A percentile compares a stretch with the other conserved stretches of the same genome.
Conservation (phyloP, 2,113 vertebrate genomes). For the Silurus asotus region DNA sequence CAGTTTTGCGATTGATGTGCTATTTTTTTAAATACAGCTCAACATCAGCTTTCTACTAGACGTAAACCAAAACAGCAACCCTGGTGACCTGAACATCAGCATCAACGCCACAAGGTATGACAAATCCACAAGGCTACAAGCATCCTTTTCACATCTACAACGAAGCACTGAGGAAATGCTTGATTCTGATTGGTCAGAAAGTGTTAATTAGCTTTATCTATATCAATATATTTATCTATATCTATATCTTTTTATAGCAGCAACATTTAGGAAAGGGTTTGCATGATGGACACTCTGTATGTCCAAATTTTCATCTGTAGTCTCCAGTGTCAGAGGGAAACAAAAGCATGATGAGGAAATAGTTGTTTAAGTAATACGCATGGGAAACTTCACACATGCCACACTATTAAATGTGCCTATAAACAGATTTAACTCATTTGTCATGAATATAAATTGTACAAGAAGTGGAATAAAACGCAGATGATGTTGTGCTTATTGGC, state of each 20-base stretch:
- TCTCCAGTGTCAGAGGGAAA: not conserved
- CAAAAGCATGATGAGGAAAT: not conserved
- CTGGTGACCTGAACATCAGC: conserved; percentile 79
- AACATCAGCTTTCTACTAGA: conserved; percentile 89
- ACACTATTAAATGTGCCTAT: not conserved
- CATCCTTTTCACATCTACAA: not conserved
- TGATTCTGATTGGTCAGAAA: not conserved
- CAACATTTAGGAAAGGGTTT: not conserved
- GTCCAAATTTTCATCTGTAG: no score
- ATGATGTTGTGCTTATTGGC: no score
- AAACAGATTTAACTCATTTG: not conserved
- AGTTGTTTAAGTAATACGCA: not conserved
- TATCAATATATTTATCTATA: no score
- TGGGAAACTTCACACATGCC: not conserved
- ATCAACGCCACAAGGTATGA: conserved; percentile 81
- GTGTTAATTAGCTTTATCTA: not conserved
- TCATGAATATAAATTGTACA: not conserved
- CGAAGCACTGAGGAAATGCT: not conserved
- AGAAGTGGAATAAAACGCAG: not conserved
- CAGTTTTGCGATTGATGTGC: not conserved
- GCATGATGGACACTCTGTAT: not conserved
- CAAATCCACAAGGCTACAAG: not conserved
- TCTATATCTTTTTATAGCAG: not conserved
- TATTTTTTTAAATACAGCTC: conserved; percentile 68
- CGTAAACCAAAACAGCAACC: conserved; percentile 80